Evolutionary conservation across 2,888 invertebrate genomes (phyloP), one percentile per base, ranked within the genome.

Genomic region (Strigamia crassipes): DNA sequence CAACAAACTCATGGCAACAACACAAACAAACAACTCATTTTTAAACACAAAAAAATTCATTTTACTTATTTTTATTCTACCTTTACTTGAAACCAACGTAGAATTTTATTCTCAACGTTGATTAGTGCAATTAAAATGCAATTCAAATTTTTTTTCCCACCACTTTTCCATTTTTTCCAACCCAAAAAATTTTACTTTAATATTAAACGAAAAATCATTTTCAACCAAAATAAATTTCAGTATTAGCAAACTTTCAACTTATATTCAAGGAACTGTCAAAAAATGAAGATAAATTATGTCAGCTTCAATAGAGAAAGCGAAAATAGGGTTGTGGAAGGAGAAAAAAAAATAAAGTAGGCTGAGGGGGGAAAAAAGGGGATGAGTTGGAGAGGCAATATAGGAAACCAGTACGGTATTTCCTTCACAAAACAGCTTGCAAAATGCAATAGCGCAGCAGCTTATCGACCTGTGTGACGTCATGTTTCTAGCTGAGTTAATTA

Each of bases 221-320:
- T 73, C 73, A 31, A 31, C 27, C 73, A 73, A 27, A 12, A 23
- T 73, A 73, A 27, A 73, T 73, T 73, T 73, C 27, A 12, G 31
- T 73, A 73, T 73, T 73, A 73, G 27, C 73, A 73, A 73, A 73
- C 12, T n/a, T 73, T 27, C 31, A 27, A 73, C 73, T 73, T 31
- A 23, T 3, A 73, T 27, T 73, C 31, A 73, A 73, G 31, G 31
- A 73, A 73, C 73, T 73, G 73, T 27, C 73, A 73, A 27, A 73
- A 73, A 73, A 73, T 73, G 73, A 73, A 73, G 73, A 73, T 73
- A 73, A 73, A 73, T 73, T 73, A 73, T 31, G 73, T 73, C 73
- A 31, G 73, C 73, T 15, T 73, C 73, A n/a, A 31, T 15, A 15
- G 12, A 73, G 27, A 73, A 73, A 5, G 31, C 12, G n/a, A 31